phyloP scores from a whole-genome alignment of 2,113 vertebrate species.

The Zosterops borbonicus region DNA sequence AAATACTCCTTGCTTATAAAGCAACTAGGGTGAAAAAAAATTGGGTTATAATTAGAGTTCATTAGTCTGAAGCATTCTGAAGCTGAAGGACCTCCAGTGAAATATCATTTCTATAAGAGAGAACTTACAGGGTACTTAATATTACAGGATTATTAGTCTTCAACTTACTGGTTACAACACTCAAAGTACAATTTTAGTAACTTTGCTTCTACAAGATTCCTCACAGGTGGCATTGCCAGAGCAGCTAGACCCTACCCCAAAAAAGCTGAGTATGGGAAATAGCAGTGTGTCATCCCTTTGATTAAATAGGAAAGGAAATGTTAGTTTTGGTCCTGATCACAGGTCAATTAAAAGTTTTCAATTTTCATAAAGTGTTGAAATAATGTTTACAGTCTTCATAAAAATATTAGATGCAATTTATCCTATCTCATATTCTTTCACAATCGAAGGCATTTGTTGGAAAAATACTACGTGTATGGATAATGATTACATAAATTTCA shows the following conservation, averaged over 20 bases:
- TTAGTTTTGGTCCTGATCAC: neutral
- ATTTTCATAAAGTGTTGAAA: neutral
- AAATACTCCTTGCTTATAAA: neutral
- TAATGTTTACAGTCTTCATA: neutral
- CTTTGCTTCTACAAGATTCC: neutral
- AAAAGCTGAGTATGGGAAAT: neutral
- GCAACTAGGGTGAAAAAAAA: neutral
- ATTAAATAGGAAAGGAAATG: neutral
- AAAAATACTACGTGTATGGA: neutral
- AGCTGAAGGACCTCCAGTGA: neutral
- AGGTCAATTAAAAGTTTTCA: neutral
- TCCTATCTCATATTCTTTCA: neutral
- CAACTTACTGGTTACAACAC: neutral
- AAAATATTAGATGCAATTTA: neutral
- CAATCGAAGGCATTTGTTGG: neutral
- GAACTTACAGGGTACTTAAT: neutral
- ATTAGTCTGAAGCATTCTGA: neutral
- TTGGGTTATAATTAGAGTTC: neutral
- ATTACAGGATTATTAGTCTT: neutral
- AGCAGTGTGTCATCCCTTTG: neutral
- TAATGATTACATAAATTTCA: neutral
- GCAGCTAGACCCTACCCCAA: neutral
- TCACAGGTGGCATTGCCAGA: accelerated
- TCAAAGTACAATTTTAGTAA: neutral
- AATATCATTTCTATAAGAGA: neutral